phyloP scores from a whole-genome alignment of 2,888 invertebrate species.

The Notocelia uddmanniana region DNA sequence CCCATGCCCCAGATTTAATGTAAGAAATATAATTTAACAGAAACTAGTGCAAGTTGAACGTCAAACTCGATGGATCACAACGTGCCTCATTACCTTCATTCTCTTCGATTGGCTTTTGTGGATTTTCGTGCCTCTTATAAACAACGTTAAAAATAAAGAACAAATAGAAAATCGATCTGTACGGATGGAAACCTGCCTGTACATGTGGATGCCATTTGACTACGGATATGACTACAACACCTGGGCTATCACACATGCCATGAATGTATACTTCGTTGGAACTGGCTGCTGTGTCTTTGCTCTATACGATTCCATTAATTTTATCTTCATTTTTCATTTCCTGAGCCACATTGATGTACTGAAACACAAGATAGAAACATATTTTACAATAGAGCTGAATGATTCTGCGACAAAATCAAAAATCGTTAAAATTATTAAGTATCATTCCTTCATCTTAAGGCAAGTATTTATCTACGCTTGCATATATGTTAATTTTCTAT shows the following conservation, averaged over 20 bases:
- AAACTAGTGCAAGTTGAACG: constrained; percentile 52
- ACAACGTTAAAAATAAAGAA: constrained; percentile 54
- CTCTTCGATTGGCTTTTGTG: constrained; percentile 51
- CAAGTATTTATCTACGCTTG: constrained; percentile 53
- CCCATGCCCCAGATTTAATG: too few species aligned
- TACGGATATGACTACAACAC: constrained; percentile 56
- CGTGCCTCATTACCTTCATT: constrained; percentile 48
- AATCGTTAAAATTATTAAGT: constrained; percentile 54
- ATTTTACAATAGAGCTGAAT: constrained; percentile 48
- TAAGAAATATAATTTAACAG: too few species aligned
- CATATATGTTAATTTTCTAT: not conserved
- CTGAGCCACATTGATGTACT: constrained; percentile 60
- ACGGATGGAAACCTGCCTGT: constrained; percentile 57
- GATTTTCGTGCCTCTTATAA: constrained; percentile 51
- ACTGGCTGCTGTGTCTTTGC: constrained; percentile 48
- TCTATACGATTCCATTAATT: constrained; percentile 55
- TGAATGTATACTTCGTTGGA: constrained; percentile 51
- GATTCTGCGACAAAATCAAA: constrained; percentile 51
- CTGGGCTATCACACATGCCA: constrained; percentile 53
- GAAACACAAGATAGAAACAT: constrained; percentile 54
- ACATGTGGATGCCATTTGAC: constrained; percentile 60
- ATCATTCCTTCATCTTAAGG: constrained; percentile 59
- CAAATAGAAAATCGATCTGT: constrained; percentile 54
- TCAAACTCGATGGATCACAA: constrained; percentile 50
- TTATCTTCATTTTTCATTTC: constrained; percentile 58